Evolutionary conservation across 2,113 vertebrate genomes (phyloP), one percentile per base, ranked within the genome.

Genomic region (Stomatorhinus ivindoensis): DNA sequence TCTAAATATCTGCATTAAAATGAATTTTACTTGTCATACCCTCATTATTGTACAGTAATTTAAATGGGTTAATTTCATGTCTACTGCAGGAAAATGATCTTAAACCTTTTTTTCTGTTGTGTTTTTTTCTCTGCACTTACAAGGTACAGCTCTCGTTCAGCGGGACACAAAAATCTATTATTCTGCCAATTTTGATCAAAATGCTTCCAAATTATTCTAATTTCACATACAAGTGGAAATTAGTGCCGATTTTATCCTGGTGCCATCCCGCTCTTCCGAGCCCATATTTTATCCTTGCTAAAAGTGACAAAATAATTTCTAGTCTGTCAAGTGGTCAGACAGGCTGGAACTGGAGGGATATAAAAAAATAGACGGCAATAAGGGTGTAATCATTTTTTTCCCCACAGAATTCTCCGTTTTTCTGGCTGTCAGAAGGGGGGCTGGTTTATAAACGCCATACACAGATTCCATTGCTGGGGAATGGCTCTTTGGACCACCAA

Each of bases 271-370:
- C 90, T 90, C 88, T 92, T 91, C 86, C 91, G 92, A 92, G 90
- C 91, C 89, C 44, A 65, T 61, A 91, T 91, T 93, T 89, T 39
- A 93, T 48, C 65, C 8, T 65, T 53, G 39, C 53, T 58, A 9
- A 42, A 89, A 89, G 51, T 83, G 80, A 55, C 76, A 61, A 91
- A 92, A 93, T 95, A 91, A 90, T 94, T 89, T 94, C 93, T 90
- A 87, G 88, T 91, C 91, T 92, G 90, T 92, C 89, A 93, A 95
- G 92, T 92, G 93, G 94, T 93, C 94, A 95, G 95, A 95, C 95
- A 95, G 93, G 93, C 92, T 94, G 93, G 93, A 94, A 94, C 92
- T 95, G 86, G 88, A 93, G 93, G 93, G 88, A 92, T 91, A 89
- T 87, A 84, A 87, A 90, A 89, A 96, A 87, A 94, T 93, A 91